Conservation (phyloP, 2,113 vertebrate species). For the Forbesichthys agassizii region DNA sequence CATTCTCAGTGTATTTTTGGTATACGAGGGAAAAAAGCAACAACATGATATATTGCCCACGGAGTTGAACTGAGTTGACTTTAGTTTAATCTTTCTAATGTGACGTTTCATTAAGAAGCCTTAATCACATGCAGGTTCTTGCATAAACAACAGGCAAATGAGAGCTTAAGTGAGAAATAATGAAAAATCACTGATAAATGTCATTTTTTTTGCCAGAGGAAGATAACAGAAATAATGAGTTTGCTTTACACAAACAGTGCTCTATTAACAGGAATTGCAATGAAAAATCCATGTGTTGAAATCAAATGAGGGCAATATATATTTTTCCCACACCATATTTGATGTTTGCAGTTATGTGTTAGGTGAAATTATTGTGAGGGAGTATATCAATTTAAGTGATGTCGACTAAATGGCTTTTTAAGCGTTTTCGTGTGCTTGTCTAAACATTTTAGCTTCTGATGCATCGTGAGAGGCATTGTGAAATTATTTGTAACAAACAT, state of each 20-base stretch:
- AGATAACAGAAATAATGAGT: not conserved
- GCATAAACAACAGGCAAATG: conserved; percentile 60
- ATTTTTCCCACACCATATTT: too few relatives aligned
- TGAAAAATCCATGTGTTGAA: not conserved
- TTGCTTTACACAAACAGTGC: not conserved
- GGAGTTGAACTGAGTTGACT: conserved; percentile 56
- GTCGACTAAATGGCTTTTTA: not conserved
- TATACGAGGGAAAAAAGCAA: not conserved
- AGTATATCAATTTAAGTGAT: not conserved
- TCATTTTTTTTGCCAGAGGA: conserved; percentile 23
- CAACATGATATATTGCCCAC: conserved; percentile 6
- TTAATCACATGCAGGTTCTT: conserved; percentile 58
- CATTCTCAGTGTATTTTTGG: not conserved
- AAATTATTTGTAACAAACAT: too few relatives aligned
- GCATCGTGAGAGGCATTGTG: too few relatives aligned
- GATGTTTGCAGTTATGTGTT: not conserved
- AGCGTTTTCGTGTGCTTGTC: not conserved
- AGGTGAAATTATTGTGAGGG: not conserved
- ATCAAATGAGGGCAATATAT: too few relatives aligned
- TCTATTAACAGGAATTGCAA: conserved; percentile 6
- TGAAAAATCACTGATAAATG: conserved; percentile 49
- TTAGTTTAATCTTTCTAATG: conserved; percentile 59
- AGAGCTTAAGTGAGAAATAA: conserved; percentile 68
- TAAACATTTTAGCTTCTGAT: not conserved
- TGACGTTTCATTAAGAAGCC: conserved; percentile 61